Evolutionary conservation across 2,113 vertebrate genomes (phyloP), one percentile per base, ranked within the genome.

Genomic region (Lipophrys pholis): DNA sequence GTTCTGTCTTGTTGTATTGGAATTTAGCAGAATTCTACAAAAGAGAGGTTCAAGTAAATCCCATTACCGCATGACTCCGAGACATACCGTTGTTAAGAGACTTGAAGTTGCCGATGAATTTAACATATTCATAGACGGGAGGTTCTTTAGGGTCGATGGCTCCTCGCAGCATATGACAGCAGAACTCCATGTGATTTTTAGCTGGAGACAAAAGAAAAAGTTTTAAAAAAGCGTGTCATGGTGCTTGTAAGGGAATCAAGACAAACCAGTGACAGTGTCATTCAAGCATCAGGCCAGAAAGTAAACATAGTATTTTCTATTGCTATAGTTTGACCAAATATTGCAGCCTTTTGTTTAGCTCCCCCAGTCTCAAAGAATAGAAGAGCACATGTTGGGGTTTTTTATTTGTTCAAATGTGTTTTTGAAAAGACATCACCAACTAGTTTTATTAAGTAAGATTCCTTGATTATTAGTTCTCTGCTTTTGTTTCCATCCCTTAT

Each of bases 81-180:
- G 10, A 43, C 88, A 10, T 81, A 99, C 98, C 96, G 11, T 95
- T 97, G 88, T 94, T 98, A 85, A 99, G 95, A 62, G 96, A 98
- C 89, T 99, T 99, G 93, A 99, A 99, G 91, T 97, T 98, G 86
- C 98, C 98, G 81, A 99, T 99, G 88, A 98, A 98, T 85, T 96
- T 98, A 63, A 99, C 97, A 71, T 97, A 97, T 93, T 99, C 98
- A n/a, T 99, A 99, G 11, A 97, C 95, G 39, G 96, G 94, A 17
- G 96, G 92, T 81, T 98, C 95, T 91, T 99, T 98, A 21, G 97
- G 97, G 85, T 99, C 96, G 80, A 98, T 97, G 75, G 97, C 95
- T 86, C 98, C 98, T 93, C 98, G 95, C 70, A 99, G 94, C 95
- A 99, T 96, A 91, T 99, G 97, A 92, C 98, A 99, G 91, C 96